Evolutionary conservation across 2,888 invertebrate genomes (phyloP), one percentile per base, ranked within the genome.

Genomic region (Aspidapion aeneum): DNA sequence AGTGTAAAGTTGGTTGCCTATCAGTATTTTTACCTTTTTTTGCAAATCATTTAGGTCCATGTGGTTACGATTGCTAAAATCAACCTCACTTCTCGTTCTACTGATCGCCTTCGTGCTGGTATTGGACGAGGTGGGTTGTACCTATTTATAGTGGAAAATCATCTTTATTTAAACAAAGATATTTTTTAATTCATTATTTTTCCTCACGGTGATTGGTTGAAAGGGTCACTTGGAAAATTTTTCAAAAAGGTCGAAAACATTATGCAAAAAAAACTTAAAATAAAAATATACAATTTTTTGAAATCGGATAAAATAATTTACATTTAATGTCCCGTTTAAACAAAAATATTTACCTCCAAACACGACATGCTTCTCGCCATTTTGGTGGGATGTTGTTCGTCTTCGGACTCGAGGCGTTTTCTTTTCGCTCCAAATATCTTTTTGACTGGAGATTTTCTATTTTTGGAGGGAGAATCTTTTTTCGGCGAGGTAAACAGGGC

Each of bases 1-100:
- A n/a, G n/a, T n/a, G n/a, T n/a, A n/a, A n/a, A n/a, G n/a, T n/a
- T n/a, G n/a, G n/a, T n/a, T n/a, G n/a, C n/a, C n/a, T n/a, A n/a
- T n/a, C n/a, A n/a, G n/a, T n/a, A n/a, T n/a, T n/a, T 71, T 71
- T 72, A 87, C 89, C 85, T 88, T 87, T 75, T 86, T 87, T 74
- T 88, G 86, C 22, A 81, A 79, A 61, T 86, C 87, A 70, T 85
- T 87, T 57, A 89, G 75, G 69, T 87, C 87, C 0, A 77, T 77
- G 16, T 65, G 66, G 35, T 61, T 64, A 48, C 62, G 64, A 57
- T 61, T 69, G 19, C 65, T 55, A 5, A 66, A 66, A 57, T 57
- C 68, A 48, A 69, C 35, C 5, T 73, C 72, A 51, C 72, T 73
- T 22, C 68, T 70, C 9, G 70, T 66, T 55, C 70, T 69, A 20